Base-by-base conservation (phyloP, 2,113 vertebrate genomes). In the Boleophthalmus pectinirostris region DNA sequence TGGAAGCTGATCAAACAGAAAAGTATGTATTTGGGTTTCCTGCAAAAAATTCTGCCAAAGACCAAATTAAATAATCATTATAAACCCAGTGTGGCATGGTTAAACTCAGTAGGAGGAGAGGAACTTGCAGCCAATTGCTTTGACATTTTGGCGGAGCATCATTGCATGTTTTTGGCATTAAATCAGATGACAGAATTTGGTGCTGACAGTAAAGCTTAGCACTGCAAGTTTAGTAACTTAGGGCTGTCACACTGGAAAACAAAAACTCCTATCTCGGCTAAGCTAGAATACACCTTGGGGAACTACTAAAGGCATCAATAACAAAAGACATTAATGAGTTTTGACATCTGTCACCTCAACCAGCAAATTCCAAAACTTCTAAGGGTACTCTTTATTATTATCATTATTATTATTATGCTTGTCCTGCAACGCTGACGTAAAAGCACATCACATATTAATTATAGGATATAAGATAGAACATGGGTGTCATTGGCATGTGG, bases 31-130 rank as follows among this genome's bases (percentile, higher is more conserved):
- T 38, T 10, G 8, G 8, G 18, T 45, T 43, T 66, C 5, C 14
- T 23, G 54, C 47, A 68, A 21, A 25, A 58, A 46, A 38, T 29
- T 21, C 7, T 46, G 51, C 33, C 20, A 46, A 35, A 77, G n/a
- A 72, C 69, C 35, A 69, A 69, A 68, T 73, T 18, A 57, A 66
- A 75, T 20, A 2, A 9, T 51, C 5, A 29, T 35, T 43, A 14
- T 15, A 70, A 73, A 66, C 71, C 54, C 21, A 74, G 47, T 65
- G 64, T 6, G 65, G 74, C 74, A 60, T 69, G 46, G 76, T 56
- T 61, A 33, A 75, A 81, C 47, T 72, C 53, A 74, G 74, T 60
- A 0, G n/a, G 47, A 71, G 20, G 23, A 66, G 61, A 54, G 53
- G 15, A 15, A 77, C 16, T 53, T 69, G 8, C 64, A 68, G 73